These are phyloP conservation scores for Corythaixoides concolor DNA, from an alignment of 2,113 vertebrate species.

Conservation along the genomic window DNA sequence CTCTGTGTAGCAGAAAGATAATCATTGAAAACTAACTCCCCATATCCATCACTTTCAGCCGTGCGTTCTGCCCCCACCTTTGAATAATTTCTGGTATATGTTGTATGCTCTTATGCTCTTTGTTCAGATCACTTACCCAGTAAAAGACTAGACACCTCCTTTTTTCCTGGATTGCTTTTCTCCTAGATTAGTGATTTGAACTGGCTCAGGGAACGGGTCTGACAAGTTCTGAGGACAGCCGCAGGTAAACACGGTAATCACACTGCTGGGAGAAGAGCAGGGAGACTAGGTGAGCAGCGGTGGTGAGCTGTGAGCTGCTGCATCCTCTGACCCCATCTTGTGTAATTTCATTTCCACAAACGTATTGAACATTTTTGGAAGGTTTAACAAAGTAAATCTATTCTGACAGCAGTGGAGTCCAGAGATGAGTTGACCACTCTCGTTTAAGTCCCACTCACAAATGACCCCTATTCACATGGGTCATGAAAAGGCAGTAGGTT, in stretches of 20 bases:
- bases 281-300: background rate
- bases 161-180: background rate
- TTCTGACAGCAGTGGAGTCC: background rate
- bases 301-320: background rate
- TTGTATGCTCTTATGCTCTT: background rate
- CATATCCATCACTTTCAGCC: background rate
- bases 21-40: background rate
- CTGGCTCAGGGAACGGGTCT: background rate
- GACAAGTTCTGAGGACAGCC: background rate
- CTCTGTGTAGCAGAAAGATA: background rate
- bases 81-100: background rate
- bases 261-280: background rate
- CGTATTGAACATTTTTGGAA: background rate
- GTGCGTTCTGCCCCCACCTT: background rate
- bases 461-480: background rate
- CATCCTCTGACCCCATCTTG: background rate
- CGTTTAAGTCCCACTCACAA: background rate
- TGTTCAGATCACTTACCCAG: background rate
- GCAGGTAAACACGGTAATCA: background rate
- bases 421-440: background rate
- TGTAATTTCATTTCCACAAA: background rate
- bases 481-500: background rate
- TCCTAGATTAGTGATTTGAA: background rate
- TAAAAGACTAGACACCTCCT: background rate
- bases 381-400: background rate